Percentiles rank a stretch among this genome's conserved stretches.
Conservation (phyloP, 1,140 invertebrate species). For the Lordiphosa mommai region DNA sequence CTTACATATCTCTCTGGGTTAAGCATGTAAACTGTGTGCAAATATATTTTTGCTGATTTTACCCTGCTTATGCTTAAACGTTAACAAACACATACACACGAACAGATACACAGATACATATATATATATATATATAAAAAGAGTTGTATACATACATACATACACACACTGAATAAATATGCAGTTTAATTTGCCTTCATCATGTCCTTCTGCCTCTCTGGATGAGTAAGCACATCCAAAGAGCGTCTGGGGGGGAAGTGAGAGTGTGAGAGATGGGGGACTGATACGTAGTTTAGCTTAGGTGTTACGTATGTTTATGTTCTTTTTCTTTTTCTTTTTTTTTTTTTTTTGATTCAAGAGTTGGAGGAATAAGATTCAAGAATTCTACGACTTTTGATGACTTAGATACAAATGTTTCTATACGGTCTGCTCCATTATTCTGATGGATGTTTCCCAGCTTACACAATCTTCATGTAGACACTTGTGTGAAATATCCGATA, state of each 20-base stretch:
- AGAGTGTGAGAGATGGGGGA: no score
- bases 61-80: constrained; percentile 19
- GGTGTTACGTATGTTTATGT: not conserved
- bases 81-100: constrained; percentile 22
- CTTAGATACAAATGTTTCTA: constrained; percentile 59
- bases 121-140: constrained; percentile 22
- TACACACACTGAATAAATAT: constrained; percentile 3
- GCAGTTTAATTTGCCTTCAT: not conserved
- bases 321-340: not conserved
- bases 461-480: constrained; percentile 69
- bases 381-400: constrained; percentile 30
- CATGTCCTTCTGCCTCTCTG: no score
- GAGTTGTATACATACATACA: constrained; percentile 15
- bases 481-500: constrained; percentile 75
- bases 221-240: no score
- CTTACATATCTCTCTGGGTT: not conserved
- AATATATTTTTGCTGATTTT: constrained; percentile 2
- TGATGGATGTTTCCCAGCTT: constrained; percentile 7
- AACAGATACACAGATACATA: constrained; percentile 1
- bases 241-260: no score
- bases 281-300: constrained; percentile 10
- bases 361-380: not conserved
- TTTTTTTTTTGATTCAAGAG: not conserved
- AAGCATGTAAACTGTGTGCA: not conserved
- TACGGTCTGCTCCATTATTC: not conserved